Base-by-base conservation (phyloP, 2,113 vertebrate species). In the Apodemus speciosus region DNA sequence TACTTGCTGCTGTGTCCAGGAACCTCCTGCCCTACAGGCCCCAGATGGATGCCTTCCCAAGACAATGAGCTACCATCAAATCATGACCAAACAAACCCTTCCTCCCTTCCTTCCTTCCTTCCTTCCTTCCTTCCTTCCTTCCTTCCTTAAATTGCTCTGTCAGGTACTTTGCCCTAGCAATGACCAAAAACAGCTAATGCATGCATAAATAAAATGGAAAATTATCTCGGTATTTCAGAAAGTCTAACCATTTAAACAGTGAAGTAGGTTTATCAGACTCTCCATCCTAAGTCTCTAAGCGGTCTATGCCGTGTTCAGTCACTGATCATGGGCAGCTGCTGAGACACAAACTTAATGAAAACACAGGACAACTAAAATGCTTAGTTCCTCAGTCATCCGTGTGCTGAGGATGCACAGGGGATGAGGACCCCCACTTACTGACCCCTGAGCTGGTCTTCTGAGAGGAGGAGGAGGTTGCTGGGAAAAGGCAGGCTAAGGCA, bases 301-400 rank as follows among this genome's bases (percentile, higher is more conserved):
- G 56, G 58, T 53, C 27, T 27, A 6, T 40, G 58, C 15, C 2
- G 7, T 9, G 0, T 0, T 40, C 3, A 14, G 58, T 32, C 1
- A 0, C 4, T 1, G 15, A 68, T 51, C 13, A 7, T 0, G 1
- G 13, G 27, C 13, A 35, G 8, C 20, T n/a, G 1, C 9, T 20
- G 90, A 88, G 38, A 81, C 38, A 71, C 2, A 27, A 23, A 40
- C 21, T 20, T 35, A 25, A 75, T 46, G 46, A 14, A 60, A 46
- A 51, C n/a, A 62, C 13, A 51, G 10, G 6, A 14, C 56, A 73
- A 9, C 23, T 51, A 75, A 84, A 64, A 53, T 23, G 23, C 46
- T 43, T 20, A 30, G 4, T 16, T 46, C 30, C 49, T 75, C 6
- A 40, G 13, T 25, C 18, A 40, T n/a, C 18, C 2, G 25, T 46